A percentile compares a stretch with the other conserved stretches of the same genome.
phyloP scores from a whole-genome alignment of 2,797 vertebrate genomes.

The Pempheris klunzingeri region DNA sequence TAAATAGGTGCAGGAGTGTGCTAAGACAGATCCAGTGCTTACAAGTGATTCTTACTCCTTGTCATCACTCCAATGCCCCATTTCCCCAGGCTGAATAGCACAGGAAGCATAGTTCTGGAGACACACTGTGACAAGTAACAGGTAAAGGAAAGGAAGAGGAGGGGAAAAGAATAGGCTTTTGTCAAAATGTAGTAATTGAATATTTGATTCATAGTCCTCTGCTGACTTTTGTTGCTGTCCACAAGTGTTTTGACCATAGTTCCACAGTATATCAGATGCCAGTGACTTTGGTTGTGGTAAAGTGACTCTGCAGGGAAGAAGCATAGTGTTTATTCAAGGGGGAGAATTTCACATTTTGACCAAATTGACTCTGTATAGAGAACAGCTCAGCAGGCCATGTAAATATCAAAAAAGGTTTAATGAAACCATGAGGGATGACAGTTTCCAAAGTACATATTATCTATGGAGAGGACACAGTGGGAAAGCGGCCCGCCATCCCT shows the following conservation, averaged over 20 bases:
- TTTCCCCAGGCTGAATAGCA: slow-evolving; percentile 75
- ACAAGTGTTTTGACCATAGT: slow-evolving; percentile 71
- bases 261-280: slow-evolving; percentile 69
- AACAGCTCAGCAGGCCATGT: slow-evolving; percentile 75
- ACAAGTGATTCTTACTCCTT: slow-evolving; percentile 71
- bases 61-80: slow-evolving; percentile 83
- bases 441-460: slow-evolving; percentile 87
- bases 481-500: slow-evolving; percentile 71
- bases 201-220: slow-evolving; percentile 50
- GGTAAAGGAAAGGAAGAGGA: slow-evolving; percentile 43
- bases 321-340: slow-evolving; percentile 76
- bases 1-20: slow-evolving; percentile 66
- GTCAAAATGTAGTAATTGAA: slow-evolving; percentile 47
- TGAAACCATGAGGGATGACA: slow-evolving; percentile 79
- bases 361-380: slow-evolving; percentile 75
- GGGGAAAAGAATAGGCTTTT: slow-evolving; percentile 26
- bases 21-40: slow-evolving; percentile 57
- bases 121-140: slow-evolving; percentile 50
- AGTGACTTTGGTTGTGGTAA: slow-evolving; percentile 70
- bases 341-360: slow-evolving; percentile 81
- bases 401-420: slow-evolving; percentile 83
- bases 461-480: slow-evolving; percentile 82
- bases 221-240: slow-evolving; percentile 60
- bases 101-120: slow-evolving; percentile 58
- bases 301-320: slow-evolving; percentile 70